Percentiles rank a stretch among this genome's conserved stretches.
phyloP scores from a whole-genome alignment of 1,140 invertebrate species.

The Andricus grossulariae region DNA sequence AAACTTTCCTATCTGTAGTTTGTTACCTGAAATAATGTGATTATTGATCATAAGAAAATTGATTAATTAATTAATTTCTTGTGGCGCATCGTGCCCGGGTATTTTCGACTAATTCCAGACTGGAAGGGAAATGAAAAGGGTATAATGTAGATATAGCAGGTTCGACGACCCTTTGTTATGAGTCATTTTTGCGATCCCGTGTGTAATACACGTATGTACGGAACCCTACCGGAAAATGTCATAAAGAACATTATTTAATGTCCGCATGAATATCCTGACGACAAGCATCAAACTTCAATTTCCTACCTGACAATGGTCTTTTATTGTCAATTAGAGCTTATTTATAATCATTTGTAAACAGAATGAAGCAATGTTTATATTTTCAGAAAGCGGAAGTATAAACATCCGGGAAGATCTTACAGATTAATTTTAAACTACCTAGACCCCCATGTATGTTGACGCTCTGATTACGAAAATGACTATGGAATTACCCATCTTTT shows the following conservation, averaged over 20 bases:
- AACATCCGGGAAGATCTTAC: too few relatives aligned
- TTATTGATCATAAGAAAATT: conserved; percentile 19
- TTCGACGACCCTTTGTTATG: conserved; percentile 61
- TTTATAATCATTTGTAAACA: too few relatives aligned
- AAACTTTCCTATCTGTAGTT: too few relatives aligned
- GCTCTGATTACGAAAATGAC: too few relatives aligned
- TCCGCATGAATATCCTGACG: conserved; percentile 30
- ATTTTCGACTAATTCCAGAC: conserved; percentile 39
- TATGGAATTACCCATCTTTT: too few relatives aligned
- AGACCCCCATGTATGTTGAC: too few relatives aligned
- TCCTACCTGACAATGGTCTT: too few relatives aligned
- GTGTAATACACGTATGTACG: conserved; percentile 48
- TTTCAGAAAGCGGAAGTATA: too few relatives aligned
- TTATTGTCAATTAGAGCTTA: too few relatives aligned
- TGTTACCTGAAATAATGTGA: too few relatives aligned
- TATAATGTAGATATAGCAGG: conserved; percentile 41
- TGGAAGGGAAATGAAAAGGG: conserved; percentile 28
- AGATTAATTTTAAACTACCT: too few relatives aligned
- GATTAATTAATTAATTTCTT: conserved; percentile 45
- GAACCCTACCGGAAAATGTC: conserved; percentile 65
- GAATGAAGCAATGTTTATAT: too few relatives aligned
- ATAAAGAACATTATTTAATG: conserved; percentile 61
- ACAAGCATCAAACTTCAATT: background rate
- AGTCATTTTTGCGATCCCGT: conserved; percentile 58
- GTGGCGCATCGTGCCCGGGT: conserved; percentile 40